Evolutionary conservation across 2,113 vertebrate species (phyloP).

Genomic region (Trichechus manatus): DNA sequence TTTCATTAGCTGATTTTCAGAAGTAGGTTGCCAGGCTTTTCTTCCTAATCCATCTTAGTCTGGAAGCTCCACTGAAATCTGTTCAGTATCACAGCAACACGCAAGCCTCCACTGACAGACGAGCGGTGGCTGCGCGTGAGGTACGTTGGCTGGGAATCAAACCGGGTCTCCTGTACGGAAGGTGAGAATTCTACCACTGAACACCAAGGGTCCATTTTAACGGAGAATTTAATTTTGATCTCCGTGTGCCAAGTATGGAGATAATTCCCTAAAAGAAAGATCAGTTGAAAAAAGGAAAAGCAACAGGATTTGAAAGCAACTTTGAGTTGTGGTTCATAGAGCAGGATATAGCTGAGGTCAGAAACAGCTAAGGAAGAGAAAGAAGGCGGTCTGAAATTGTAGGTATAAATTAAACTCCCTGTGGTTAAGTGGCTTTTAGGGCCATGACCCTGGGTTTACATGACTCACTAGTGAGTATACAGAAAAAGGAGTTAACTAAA

Average conservation of each 20-base stretch:
- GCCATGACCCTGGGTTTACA: background rate
- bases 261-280: constrained; percentile 65
- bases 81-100: background rate
- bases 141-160: background rate
- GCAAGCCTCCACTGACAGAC: background rate
- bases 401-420: background rate
- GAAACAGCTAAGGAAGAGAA: constrained; percentile 20
- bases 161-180: background rate
- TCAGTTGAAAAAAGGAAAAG: constrained; percentile 70
- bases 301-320: constrained; percentile 11
- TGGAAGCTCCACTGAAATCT: background rate
- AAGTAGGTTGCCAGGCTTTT: background rate
- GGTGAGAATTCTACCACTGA: background rate
- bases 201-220: background rate
- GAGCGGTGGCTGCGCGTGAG: background rate
- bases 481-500: constrained; percentile 15
- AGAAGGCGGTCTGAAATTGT: background rate
- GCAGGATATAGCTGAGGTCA: constrained; percentile 19
- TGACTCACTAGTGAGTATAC: background rate
- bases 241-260: background rate
- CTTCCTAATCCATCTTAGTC: background rate
- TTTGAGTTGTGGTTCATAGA: background rate
- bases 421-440: background rate
- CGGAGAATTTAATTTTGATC: constrained; percentile 41
- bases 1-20: background rate